Evolutionary conservation across 2,888 invertebrate genomes (phyloP).

Genomic region (Microctonus brassicae): DNA sequence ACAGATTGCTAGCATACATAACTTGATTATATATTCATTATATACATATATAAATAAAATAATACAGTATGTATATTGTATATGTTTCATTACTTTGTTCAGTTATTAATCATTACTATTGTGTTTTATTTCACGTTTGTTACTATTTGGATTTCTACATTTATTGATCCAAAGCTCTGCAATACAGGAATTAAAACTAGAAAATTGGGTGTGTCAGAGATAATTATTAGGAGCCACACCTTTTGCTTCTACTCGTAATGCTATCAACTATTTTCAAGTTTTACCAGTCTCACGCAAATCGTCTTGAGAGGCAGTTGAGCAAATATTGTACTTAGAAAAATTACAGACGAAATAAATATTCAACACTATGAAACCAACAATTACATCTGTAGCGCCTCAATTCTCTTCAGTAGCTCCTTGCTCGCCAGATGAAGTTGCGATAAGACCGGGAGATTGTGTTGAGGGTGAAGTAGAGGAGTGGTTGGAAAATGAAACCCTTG

Average conservation of each 20-base stretch:
- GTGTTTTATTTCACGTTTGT: background rate
- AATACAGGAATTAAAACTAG: background rate
- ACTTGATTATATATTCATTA: background rate
- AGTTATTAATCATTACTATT: background rate
- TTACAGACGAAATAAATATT: background rate
- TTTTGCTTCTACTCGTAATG: background rate
- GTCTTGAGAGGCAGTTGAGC: slow-evolving; percentile 10
- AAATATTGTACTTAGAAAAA: slow-evolving; percentile 13
- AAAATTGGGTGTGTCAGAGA: slow-evolving; percentile 38
- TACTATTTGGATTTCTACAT: background rate
- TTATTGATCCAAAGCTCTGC: background rate
- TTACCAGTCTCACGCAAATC: slow-evolving; percentile 12
- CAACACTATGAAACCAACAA: slow-evolving; percentile 25
- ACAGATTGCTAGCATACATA: background rate
- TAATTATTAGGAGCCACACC: slow-evolving; percentile 44
- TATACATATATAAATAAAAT: background rate
- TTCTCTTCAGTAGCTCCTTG: slow-evolving; percentile 52
- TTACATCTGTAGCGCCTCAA: background rate
- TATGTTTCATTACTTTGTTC: background rate
- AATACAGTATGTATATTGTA: background rate
- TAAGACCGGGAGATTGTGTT: slow-evolving; percentile 54
- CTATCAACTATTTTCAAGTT: background rate
- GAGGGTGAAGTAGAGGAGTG: slow-evolving; percentile 72
- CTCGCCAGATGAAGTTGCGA: slow-evolving; percentile 50
- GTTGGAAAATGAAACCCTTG: slow-evolving; percentile 79